A percentile compares a stretch with the other conserved stretches of the same genome.
phyloP scores from a whole-genome alignment of 2,113 vertebrate species.

The Malurus alboscapulatus region DNA sequence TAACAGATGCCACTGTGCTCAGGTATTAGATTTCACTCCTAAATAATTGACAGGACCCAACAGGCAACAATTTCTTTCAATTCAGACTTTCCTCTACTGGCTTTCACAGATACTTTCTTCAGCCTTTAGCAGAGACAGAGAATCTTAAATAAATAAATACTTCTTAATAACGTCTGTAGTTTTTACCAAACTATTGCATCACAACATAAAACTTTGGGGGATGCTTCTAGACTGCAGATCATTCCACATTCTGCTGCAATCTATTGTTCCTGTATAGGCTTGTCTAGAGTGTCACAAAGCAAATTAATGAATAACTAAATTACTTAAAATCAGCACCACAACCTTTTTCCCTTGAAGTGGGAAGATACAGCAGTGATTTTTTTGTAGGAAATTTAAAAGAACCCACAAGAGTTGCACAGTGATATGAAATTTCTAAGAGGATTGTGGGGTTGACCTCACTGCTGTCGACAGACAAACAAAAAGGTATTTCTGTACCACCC shows the following conservation, averaged over 20 bases:
- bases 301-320: not conserved
- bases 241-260: not conserved
- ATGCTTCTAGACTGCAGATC: not conserved
- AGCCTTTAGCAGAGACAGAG: not conserved
- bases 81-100: not conserved
- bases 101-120: conserved; percentile 13
- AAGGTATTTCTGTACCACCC: not conserved
- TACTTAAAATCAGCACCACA: not conserved
- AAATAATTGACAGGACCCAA: not conserved
- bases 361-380: not conserved
- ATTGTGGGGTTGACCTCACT: not conserved
- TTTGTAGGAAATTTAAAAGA: not conserved
- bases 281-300: not conserved
- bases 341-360: not conserved
- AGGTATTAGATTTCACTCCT: not conserved
- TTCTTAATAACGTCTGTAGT: not conserved
- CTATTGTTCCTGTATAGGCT: not conserved
- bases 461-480: not conserved
- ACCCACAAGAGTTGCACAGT: not conserved
- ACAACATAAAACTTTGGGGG: not conserved
- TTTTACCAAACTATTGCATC: not conserved
- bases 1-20: not conserved
- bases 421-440: not conserved
- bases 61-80: not conserved
- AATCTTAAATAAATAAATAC: not conserved